Evolutionary conservation across 2,113 vertebrate genomes (phyloP).

Genomic region (Lucifuga dentata): DNA sequence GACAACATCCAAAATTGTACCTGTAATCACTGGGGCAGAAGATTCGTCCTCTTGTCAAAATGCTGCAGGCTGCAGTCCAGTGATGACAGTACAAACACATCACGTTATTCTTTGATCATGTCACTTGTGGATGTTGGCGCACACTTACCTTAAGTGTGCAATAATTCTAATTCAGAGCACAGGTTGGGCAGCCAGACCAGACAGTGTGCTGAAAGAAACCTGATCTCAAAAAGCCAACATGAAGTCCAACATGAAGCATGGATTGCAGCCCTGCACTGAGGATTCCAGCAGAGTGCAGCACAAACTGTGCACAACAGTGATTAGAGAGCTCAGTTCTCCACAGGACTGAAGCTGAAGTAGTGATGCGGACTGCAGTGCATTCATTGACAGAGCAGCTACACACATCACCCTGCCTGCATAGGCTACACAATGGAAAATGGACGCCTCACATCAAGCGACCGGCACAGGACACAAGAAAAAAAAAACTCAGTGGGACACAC

Average conservation of each 20-base stretch:
- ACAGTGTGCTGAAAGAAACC: constrained; percentile 25
- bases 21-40: too few species aligned
- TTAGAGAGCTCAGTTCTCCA: constrained; percentile 29
- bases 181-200: constrained; percentile 31
- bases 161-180: constrained; percentile 6
- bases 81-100: too few species aligned
- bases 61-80: too few species aligned
- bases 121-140: too few species aligned
- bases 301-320: constrained; percentile 32
- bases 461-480: constrained; percentile 44
- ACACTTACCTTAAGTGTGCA: too few species aligned
- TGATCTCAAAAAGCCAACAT: constrained; percentile 32
- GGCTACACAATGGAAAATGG: constrained; percentile 80
- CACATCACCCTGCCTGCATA: constrained; percentile 68
- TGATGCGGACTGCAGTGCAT: constrained; percentile 81
- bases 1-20: constrained; percentile 14
- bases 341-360: constrained; percentile 48
- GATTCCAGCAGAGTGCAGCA: constrained; percentile 24
- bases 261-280: constrained; percentile 48
- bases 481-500: constrained; percentile 53
- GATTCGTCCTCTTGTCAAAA: too few species aligned
- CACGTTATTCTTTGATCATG: too few species aligned
- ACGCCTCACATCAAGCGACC: constrained; percentile 74
- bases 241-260: constrained; percentile 60
- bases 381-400: constrained; percentile 72